phyloP scores from a whole-genome alignment of 2,113 vertebrate species.

The Albula glossodonta region DNA sequence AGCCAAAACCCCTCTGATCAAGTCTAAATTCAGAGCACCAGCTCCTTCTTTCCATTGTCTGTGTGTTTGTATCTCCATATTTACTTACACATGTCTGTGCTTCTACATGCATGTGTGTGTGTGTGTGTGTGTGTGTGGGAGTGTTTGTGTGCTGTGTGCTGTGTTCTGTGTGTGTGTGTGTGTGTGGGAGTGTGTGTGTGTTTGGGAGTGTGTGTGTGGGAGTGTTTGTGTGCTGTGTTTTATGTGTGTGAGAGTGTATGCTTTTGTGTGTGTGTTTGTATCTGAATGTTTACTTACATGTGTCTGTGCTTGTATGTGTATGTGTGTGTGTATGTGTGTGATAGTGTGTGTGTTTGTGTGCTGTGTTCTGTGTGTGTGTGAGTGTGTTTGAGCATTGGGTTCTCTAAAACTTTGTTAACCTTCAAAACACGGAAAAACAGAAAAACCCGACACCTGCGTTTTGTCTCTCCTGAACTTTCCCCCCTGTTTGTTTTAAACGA shows the following conservation, averaged over 20 bases:
- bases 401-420: background rate
- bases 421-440: background rate
- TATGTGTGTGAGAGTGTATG: no score
- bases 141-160: no score
- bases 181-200: no score
- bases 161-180: no score
- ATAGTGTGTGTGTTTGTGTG: no score
- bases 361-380: no score
- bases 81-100: background rate
- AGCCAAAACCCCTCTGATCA: background rate
- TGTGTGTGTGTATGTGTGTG: no score
- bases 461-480: background rate
- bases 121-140: no score
- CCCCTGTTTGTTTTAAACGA: constrained; percentile 30
- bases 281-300: no score
- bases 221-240: no score
- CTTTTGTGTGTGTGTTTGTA: no score
- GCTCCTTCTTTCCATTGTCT: background rate
- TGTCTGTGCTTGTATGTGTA: no score
- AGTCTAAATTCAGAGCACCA: background rate
- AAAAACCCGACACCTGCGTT: background rate
- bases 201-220: background rate
- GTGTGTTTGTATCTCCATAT: background rate
- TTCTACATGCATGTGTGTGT: background rate
- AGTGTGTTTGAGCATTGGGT: background rate